Evolutionary conservation across 2,888 invertebrate genomes (phyloP).

Genomic region (Norana najaformis): DNA sequence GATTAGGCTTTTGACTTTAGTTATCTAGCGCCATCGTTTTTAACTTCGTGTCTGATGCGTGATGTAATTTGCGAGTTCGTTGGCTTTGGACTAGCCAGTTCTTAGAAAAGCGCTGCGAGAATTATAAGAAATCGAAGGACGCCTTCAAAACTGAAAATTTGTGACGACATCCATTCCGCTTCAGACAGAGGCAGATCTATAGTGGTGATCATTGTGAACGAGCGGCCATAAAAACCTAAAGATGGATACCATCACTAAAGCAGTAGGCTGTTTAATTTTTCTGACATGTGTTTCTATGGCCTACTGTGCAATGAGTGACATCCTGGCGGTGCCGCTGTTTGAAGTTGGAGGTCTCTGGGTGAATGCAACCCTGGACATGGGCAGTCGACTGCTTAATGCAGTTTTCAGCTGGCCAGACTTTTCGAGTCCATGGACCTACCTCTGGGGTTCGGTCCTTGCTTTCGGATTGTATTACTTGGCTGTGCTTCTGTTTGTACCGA

Average conservation of each 20-base stretch:
- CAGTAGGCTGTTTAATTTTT: background rate
- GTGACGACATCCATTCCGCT: background rate
- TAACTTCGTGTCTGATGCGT: background rate
- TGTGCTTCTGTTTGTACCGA: conserved; percentile 47
- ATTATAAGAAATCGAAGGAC: background rate
- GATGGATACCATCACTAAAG: background rate
- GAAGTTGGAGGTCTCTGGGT: conserved; percentile 29
- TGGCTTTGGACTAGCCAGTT: background rate
- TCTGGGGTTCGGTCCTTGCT: background rate
- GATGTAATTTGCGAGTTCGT: background rate
- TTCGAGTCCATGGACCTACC: conserved; percentile 2
- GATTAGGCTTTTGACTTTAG: background rate
- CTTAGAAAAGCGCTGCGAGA: background rate
- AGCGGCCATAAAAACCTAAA: background rate
- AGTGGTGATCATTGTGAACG: no score
- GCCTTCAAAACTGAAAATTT: background rate
- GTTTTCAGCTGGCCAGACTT: background rate
- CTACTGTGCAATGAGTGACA: conserved; percentile 37
- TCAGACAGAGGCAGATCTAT: no score
- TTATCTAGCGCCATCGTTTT: background rate
- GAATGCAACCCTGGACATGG: conserved; percentile 18
- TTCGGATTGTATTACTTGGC: background rate
- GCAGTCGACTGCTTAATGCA: background rate
- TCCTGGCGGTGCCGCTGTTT: conserved; percentile 22
- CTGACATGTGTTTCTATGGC: background rate